A percentile compares a stretch with the other conserved stretches of the same genome.
Evolutionary conservation across 2,888 invertebrate species (phyloP).

Genomic region (Leptinotarsa tumamoca): DNA sequence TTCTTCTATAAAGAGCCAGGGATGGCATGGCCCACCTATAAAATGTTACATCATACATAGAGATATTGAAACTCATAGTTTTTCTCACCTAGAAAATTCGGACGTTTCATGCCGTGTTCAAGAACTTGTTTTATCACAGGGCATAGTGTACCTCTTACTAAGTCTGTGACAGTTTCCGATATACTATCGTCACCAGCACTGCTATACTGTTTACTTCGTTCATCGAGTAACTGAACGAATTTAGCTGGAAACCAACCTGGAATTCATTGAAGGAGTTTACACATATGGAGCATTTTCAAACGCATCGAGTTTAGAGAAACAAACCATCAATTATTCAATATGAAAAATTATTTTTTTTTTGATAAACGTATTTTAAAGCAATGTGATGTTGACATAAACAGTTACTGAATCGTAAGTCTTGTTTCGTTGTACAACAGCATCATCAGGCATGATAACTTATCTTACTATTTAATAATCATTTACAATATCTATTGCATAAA

Average conservation of each 20-base stretch:
- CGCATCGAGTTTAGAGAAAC: too few relatives aligned
- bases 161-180: slow-evolving; percentile 95
- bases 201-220: slow-evolving; percentile 91
- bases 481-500: too few relatives aligned
- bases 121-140: slow-evolving; percentile 94
- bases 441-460: too few relatives aligned
- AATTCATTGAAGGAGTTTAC: slow-evolving; percentile 32
- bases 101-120: slow-evolving; percentile 94
- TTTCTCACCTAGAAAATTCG: slow-evolving; percentile 79
- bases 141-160: slow-evolving; percentile 93
- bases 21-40: slow-evolving; percentile 92
- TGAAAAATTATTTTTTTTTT: too few relatives aligned
- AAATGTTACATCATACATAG: slow-evolving; percentile 27
- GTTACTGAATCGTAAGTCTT: too few relatives aligned
- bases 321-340: too few relatives aligned
- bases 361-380: too few relatives aligned
- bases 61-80: neutral
- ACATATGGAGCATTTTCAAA: neutral
- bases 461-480: too few relatives aligned
- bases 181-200: slow-evolving; percentile 97
- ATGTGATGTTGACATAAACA: too few relatives aligned
- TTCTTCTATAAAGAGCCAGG: slow-evolving; percentile 99
- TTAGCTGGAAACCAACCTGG: slow-evolving; percentile 97
- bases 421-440: too few relatives aligned
- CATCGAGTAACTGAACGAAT: slow-evolving; percentile 95